Base-by-base conservation (phyloP, 2,113 vertebrate species). In the Okapia johnstoni region DNA sequence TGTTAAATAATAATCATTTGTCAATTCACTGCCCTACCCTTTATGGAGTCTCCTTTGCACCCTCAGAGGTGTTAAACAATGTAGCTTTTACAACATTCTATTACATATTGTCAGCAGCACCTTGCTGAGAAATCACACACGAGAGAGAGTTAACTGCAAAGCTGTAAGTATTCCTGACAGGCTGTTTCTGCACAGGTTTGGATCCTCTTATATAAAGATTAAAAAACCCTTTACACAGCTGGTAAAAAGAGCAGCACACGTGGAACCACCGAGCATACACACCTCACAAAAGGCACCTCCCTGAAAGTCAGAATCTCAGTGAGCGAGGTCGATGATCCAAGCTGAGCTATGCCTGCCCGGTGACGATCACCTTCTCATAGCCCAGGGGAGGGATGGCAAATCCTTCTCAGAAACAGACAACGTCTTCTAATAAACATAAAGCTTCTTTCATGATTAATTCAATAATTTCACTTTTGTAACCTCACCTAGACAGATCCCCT, bases 131-230 rank as follows among this genome's bases (percentile, higher is more conserved):
- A 98, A 98, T 98, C 14, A 7, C 88, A 97, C 95, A 97, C 81
- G 36, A n/a, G 98, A 98, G 88, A 97, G 92, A 94, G 90, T 97
- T 98, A 96, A 97, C 97, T 96, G 94, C 58, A 60, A 97, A 97
- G 97, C 92, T 12, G 3, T 98, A 98, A 99, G 98, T 98, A 98
- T 98, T 98, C 97, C 96, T 98, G 98, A 98, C 98, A 98, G 98
- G 94, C 94, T 97, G 96, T 98, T 98, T 95, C 98, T 97, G 94
- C 96, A 92, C 77, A 21, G 97, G 92, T 96, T 98, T 98, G 85
- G 87, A 95, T 98, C 97, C 94, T 98, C 96, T 93, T 97, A 84
- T 93, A 92, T 90, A 94, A 98, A 98, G 98, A 98, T 98, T 95
- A 98, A 98, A 98, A 98, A 98, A 97, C 97, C 98, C 97, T 98